A percentile compares a stretch with the other conserved stretches of the same genome.
Conservation (phyloP, 2,113 vertebrate species). For the Naja naja region DNA sequence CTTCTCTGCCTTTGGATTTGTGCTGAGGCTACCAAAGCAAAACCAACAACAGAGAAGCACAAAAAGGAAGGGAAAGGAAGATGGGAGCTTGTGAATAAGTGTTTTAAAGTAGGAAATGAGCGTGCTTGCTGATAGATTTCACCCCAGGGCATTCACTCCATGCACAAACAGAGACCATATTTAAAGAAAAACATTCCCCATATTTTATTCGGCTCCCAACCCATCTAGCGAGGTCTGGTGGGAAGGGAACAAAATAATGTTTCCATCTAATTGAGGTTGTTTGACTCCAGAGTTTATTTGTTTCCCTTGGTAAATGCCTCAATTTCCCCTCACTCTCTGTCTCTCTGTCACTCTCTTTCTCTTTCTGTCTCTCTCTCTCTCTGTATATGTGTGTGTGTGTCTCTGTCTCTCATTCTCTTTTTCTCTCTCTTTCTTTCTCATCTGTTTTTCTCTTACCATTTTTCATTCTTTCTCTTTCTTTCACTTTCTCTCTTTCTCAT, state of each 20-base stretch:
- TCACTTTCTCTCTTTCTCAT: no score
- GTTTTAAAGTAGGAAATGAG: neutral
- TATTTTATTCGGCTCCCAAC: neutral
- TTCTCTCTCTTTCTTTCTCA: no score
- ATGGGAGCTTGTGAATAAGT: neutral
- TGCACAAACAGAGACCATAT: neutral
- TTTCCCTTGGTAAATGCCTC: neutral
- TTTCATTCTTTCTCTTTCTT: no score
- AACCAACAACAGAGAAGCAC: conserved; percentile 3
- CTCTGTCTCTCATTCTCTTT: no score
- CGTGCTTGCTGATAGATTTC: neutral
- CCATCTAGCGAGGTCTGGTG: no score
- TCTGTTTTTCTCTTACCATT: no score
- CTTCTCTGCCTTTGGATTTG: conserved; percentile 4
- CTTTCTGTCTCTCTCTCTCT: no score
- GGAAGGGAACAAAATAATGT: neutral
- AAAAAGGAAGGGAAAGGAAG: neutral
- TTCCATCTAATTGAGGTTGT: neutral
- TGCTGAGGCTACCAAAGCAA: conserved; percentile 13
- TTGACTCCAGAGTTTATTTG: neutral
- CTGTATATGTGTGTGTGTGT: no score
- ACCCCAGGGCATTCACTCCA: neutral
- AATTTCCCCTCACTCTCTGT: no score
- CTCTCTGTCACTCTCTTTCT: no score
- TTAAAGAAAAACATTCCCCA: neutral